A percentile compares a stretch with the other conserved stretches of the same genome.
These are phyloP conservation scores for Pherbina coryleti DNA, from an alignment of 2,888 invertebrate genomes.

Conservation along the genomic window DNA sequence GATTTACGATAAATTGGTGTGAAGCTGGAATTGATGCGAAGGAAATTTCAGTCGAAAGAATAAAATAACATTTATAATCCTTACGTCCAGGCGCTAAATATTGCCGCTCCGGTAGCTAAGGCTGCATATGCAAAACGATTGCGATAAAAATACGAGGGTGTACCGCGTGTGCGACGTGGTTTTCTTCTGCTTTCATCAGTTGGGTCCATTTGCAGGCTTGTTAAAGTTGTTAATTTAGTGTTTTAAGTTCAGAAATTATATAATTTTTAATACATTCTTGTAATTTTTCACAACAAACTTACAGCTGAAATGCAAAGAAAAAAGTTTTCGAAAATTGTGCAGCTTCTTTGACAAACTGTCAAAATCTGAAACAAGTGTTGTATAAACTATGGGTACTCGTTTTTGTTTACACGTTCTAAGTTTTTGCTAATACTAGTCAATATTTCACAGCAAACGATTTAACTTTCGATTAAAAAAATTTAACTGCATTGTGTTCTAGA, in stretches of 20 bases:
- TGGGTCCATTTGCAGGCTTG: conserved; percentile 56
- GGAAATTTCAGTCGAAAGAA: not conserved
- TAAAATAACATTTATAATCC: conserved; percentile 19
- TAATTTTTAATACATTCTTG: not conserved
- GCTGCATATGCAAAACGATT: conserved; percentile 72
- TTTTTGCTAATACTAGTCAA: too few relatives aligned
- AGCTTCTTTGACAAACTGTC: not conserved
- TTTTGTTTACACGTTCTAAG: not conserved
- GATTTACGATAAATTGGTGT: conserved; percentile 57
- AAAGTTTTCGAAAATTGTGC: not conserved
- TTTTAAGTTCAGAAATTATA: not conserved
- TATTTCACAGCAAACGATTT: too few relatives aligned
- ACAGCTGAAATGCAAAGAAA: not conserved
- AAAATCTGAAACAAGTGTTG: not conserved
- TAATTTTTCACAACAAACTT: not conserved
- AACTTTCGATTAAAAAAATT: too few relatives aligned
- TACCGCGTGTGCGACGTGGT: conserved; percentile 77
- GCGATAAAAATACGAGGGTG: conserved; percentile 74
- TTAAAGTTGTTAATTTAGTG: not conserved
- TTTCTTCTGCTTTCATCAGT: conserved; percentile 74
- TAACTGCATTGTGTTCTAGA: too few relatives aligned
- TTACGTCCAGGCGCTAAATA: conserved; percentile 62
- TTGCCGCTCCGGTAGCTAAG: conserved; percentile 65
- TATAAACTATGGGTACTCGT: not conserved
- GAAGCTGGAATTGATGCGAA: conserved; percentile 49